Evolutionary conservation across 2,797 vertebrate genomes (phyloP).

Genomic region (Etheostoma nigrum): DNA sequence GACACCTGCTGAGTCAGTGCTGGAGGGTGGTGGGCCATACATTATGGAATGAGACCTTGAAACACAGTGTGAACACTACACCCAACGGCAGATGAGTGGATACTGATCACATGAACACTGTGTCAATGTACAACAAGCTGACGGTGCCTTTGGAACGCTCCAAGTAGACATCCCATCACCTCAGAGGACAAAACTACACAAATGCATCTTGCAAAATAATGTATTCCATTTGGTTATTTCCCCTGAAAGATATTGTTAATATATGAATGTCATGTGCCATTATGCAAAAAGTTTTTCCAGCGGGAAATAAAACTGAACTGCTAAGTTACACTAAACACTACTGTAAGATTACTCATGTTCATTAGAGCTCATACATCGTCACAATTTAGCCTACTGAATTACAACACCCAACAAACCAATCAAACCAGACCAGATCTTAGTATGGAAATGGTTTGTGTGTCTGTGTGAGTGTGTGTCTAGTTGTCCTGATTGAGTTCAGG

Average conservation of each 20-base stretch:
- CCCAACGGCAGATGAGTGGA: constrained; percentile 18
- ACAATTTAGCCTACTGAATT: neutral
- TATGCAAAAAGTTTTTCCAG: neutral
- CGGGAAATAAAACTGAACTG: neutral
- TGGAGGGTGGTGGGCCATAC: constrained; percentile 54
- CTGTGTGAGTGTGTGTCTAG: neutral
- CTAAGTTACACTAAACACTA: neutral
- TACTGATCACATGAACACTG: constrained; percentile 32
- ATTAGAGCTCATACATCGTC: neutral
- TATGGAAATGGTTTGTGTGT: neutral
- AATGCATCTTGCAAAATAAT: neutral
- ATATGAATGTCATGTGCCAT: neutral
- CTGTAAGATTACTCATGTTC: neutral
- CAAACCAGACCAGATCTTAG: too few species aligned
- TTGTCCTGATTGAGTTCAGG: neutral
- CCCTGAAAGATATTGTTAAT: neutral
- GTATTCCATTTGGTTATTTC: neutral
- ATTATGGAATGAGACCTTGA: constrained; percentile 65
- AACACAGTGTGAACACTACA: constrained; percentile 47
- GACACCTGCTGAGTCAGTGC: constrained; percentile 60
- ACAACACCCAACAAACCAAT: neutral
- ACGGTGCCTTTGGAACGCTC: neutral
- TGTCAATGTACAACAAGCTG: constrained; percentile 7
- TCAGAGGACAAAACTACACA: neutral
- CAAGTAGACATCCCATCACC: constrained; percentile 15